phyloP scores from a whole-genome alignment of 2,888 invertebrate species.

The Drosophila parthenogenetica region DNA sequence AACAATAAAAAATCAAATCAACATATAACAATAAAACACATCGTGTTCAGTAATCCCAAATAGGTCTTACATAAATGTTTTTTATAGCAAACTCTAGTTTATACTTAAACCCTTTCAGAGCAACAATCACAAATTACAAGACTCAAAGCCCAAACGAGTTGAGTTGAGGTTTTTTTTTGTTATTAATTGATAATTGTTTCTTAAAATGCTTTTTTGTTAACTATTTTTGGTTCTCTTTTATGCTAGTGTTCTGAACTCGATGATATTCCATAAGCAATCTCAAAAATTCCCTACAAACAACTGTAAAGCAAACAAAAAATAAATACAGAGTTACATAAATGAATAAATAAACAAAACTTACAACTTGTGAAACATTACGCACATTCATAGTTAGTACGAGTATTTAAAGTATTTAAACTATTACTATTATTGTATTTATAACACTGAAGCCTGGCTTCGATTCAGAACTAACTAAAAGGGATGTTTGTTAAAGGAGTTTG shows the following conservation, averaged over 20 bases:
- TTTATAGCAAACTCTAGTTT: too few relatives aligned
- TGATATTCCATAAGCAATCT: conserved; percentile 23
- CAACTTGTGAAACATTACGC: conserved; percentile 6
- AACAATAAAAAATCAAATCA: conserved; percentile 21
- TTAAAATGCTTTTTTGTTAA: too few relatives aligned
- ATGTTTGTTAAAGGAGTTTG: conserved; percentile 45
- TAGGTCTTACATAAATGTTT: conserved; percentile 32
- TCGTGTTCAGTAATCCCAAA: conserved; percentile 55
- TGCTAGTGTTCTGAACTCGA: conserved; percentile 14
- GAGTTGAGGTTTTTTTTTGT: not conserved
- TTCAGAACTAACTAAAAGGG: conserved; percentile 15
- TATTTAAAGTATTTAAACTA: too few relatives aligned
- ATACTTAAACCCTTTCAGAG: not conserved
- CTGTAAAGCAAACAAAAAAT: not conserved
- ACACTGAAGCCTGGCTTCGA: conserved; percentile 64
- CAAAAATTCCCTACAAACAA: conserved; percentile 6
- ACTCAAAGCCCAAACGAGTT: not conserved
- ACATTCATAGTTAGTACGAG: conserved; percentile 35
- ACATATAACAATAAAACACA: conserved; percentile 58
- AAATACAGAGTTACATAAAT: not conserved
- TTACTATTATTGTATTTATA: conserved; percentile 21
- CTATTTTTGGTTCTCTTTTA: not conserved
- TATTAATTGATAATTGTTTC: too few relatives aligned
- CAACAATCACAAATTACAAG: not conserved
- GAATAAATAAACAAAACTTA: not conserved